Evolutionary conservation across 2,888 invertebrate species (phyloP).

Genomic region (Smittia aterrima): DNA sequence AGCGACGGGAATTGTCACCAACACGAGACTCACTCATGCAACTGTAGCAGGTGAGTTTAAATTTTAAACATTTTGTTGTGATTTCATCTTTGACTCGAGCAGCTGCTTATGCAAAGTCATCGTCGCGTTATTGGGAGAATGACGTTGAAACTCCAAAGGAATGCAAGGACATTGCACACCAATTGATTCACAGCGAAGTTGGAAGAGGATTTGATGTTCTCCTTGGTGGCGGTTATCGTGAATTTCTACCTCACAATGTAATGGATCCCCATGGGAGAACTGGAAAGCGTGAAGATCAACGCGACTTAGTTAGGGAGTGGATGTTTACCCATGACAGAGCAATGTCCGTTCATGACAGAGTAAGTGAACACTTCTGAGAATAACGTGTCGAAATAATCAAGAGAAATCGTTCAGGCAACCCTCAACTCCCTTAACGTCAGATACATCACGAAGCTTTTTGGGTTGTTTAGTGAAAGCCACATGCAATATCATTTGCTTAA

Average conservation of each 20-base stretch:
- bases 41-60: constrained; percentile 61
- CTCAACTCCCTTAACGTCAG: constrained; percentile 40
- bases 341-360: constrained; percentile 57
- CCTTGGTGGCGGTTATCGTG: constrained; percentile 54
- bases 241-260: constrained; percentile 44
- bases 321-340: constrained; percentile 45
- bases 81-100: too few relatives aligned
- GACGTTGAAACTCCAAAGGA: constrained; percentile 55
- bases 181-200: constrained; percentile 61
- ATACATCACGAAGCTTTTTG: constrained; percentile 58
- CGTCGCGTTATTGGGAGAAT: constrained; percentile 64
- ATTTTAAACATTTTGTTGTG: background rate
- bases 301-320: constrained; percentile 29
- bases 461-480: constrained; percentile 61
- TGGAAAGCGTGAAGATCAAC: background rate
- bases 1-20: constrained; percentile 62
- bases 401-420: background rate
- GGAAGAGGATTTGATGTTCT: constrained; percentile 56
- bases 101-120: constrained; percentile 62
- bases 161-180: constrained; percentile 67
- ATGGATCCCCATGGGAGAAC: background rate
- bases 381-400: background rate
- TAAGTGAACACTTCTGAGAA: constrained; percentile 49
- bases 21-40: constrained; percentile 70
- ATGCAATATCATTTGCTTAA: constrained; percentile 62